Base-by-base conservation (phyloP, 2,113 vertebrate species). In the Origma solitaria region DNA sequence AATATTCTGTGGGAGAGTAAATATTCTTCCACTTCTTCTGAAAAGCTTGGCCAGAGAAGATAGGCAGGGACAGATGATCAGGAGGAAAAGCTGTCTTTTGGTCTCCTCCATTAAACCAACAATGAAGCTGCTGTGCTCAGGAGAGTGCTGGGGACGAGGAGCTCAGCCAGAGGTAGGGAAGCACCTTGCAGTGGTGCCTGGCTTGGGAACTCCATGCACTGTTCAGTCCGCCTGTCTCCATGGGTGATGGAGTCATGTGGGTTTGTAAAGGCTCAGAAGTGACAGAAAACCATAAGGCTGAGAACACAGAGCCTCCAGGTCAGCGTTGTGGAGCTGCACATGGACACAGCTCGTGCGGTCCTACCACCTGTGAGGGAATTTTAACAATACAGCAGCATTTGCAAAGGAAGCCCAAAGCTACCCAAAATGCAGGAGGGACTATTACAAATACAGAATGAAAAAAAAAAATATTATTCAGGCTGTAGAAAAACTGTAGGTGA, bases 321-420 rank as follows among this genome's bases (percentile, higher is more conserved):
- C 58, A 33, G 38, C 2, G 37, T 8, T 65, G 45, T 61, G 78
- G 54, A 88, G n/a, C 60, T 37, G 21, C 27, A 54, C 25, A 22
- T 0, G 2, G 69, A 72, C 44, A 60, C 44, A 80, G 54, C 56
- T 56, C 12, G 0, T 27, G 51, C 47, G 33, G 37, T 15, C 61
- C 73, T 37, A 7, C 12, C 21, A 80, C 14, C 65, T 8, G 11
- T 4, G 16, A 80, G 66, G 51, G 53, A 40, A 50, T 38, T 70
- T 84, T 37, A 82, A 75, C 10, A 68, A 10, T 6, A n/a, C 16
- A 47, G 30, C 2, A 0, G 15, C 8, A 5, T 54, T 42, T 50
- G 40, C 35, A 66, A 53, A 58, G 25, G 45, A 61, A 77, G 38
- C 24, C 57, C 57, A 88, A 79, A 69, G 37, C 25, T 42, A 14